A percentile compares a stretch with the other conserved stretches of the same genome.
Conservation (phyloP, 2,113 vertebrate genomes). For the Platichthys flesus region DNA sequence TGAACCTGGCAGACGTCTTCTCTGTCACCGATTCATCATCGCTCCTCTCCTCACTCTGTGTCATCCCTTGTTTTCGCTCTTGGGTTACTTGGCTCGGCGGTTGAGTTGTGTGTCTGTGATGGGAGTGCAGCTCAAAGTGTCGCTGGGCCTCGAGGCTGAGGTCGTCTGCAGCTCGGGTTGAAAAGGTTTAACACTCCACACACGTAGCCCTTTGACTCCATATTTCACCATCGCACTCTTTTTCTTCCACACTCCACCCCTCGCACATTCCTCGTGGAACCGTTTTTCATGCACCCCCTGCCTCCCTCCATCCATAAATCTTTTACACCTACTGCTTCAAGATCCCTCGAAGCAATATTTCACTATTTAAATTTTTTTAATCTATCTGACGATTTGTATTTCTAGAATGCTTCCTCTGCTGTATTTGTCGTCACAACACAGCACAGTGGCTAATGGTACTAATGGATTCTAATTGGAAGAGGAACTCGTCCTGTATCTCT, state of each 20-base stretch:
- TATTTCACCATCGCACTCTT: constrained; percentile 13
- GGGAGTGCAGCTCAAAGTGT: background rate
- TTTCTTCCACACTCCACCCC: constrained; percentile 4
- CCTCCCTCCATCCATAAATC: constrained; percentile 15
- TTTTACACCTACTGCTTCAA: constrained; percentile 5
- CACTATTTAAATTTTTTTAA: background rate
- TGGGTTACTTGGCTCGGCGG: background rate
- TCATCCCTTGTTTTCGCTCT: constrained; percentile 22
- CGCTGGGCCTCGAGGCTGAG: background rate
- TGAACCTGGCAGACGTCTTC: constrained; percentile 25
- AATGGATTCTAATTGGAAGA: constrained; percentile 33
- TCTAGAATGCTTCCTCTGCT: background rate
- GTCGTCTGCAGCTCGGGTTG: background rate
- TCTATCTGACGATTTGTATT: background rate
- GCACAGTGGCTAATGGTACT: constrained; percentile 1
- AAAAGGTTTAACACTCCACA: constrained; percentile 20
- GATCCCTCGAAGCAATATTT: background rate
- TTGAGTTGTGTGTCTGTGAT: constrained; percentile 8
- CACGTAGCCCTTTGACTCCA: constrained; percentile 2
- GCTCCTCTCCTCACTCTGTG: background rate
- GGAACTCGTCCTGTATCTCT: constrained; percentile 17
- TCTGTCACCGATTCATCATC: constrained; percentile 34
- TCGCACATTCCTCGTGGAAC: constrained; percentile 14
- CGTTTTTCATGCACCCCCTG: constrained; percentile 15
- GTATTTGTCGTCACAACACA: background rate